These are phyloP conservation scores for Gymnoscopelus braueri DNA, from an alignment of 2,797 vertebrate genomes.

Conservation along the genomic window DNA sequence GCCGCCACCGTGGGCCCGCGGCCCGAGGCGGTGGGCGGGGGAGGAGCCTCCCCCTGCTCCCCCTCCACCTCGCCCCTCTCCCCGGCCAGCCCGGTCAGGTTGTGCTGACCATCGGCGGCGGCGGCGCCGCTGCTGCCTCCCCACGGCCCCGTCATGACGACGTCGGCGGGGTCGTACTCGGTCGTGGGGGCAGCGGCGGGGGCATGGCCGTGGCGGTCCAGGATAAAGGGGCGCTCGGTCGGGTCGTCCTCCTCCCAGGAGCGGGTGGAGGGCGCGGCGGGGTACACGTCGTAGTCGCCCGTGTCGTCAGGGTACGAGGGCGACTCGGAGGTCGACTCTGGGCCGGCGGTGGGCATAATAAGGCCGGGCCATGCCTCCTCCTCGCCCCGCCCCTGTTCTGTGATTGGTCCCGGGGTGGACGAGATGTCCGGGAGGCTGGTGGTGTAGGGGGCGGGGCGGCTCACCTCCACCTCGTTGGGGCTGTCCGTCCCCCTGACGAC, in stretches of 20 bases:
- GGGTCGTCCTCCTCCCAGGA: slow-evolving; percentile 61
- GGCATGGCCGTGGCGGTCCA: slow-evolving; percentile 47
- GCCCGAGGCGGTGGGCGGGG: slow-evolving; percentile 71
- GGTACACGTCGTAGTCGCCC: slow-evolving; percentile 63
- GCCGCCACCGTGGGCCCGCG: slow-evolving; percentile 86
- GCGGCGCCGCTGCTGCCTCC: too few species aligned
- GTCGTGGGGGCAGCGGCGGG: too few species aligned
- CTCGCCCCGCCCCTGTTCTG: slow-evolving; percentile 37
- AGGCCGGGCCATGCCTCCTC: slow-evolving; percentile 24
- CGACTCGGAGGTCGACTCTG: slow-evolving; percentile 42
- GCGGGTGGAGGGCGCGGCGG: slow-evolving; percentile 63
- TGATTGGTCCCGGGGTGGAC: slow-evolving; percentile 26
- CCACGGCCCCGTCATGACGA: too few species aligned
- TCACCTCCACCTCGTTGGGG: slow-evolving; percentile 76
- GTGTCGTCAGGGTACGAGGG: slow-evolving; percentile 63
- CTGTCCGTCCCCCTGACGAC: slow-evolving; percentile 52
- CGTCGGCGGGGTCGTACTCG: too few species aligned
- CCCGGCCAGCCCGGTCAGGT: slow-evolving; percentile 76
- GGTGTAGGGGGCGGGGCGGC: slow-evolving; percentile 44
- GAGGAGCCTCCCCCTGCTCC: slow-evolving; percentile 58
- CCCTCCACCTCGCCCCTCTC: slow-evolving; percentile 74
- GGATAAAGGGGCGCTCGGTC: slow-evolving; percentile 57
- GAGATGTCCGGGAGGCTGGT: slow-evolving; percentile 45
- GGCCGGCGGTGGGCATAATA: slow-evolving; percentile 17
- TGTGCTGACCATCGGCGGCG: slow-evolving; percentile 49